Percentiles rank a stretch among this genome's conserved stretches.
These are phyloP conservation scores for Gallinago stenura DNA, from an alignment of 2,797 vertebrate species.

Conservation along the genomic window DNA sequence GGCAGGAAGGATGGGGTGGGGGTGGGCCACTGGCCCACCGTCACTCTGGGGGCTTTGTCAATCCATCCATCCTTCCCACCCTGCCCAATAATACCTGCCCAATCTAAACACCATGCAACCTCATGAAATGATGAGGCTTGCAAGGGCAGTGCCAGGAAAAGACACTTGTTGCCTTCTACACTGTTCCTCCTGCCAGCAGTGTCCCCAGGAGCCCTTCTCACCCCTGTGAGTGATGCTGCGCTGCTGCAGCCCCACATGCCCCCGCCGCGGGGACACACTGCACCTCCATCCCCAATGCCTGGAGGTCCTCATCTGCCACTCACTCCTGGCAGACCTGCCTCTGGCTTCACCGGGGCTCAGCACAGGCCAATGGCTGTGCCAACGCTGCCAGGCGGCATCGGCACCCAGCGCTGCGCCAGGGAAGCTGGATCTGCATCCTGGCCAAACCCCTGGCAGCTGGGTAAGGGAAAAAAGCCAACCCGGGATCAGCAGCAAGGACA, in stretches of 20 bases:
- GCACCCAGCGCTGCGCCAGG: neutral
- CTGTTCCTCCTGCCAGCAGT: neutral
- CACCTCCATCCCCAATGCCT: neutral
- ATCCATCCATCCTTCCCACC: neutral
- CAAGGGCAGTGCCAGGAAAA: neutral
- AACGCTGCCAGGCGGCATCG: accelerated
- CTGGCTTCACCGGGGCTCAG: neutral
- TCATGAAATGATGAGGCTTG: neutral
- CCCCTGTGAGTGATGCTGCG: accelerated
- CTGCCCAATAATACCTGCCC: neutral
- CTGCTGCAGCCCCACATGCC: neutral
- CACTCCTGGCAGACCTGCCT: neutral
- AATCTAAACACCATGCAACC: neutral
- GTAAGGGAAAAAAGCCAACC: neutral
- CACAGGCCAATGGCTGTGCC: neutral
- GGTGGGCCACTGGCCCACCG: too few relatives aligned
- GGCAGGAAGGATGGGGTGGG: neutral
- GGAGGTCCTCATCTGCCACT: neutral
- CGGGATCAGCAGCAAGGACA: neutral
- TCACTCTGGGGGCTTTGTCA: neutral
- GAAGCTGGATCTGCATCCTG: neutral
- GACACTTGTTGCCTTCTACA: neutral
- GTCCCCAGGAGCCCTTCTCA: neutral
- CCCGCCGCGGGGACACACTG: accelerated
- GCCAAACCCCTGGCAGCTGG: neutral